Percentiles rank a stretch among this genome's conserved stretches.
These are phyloP conservation scores for Rhineura floridana DNA, from an alignment of 2,113 vertebrate genomes.

Conservation along the genomic window DNA sequence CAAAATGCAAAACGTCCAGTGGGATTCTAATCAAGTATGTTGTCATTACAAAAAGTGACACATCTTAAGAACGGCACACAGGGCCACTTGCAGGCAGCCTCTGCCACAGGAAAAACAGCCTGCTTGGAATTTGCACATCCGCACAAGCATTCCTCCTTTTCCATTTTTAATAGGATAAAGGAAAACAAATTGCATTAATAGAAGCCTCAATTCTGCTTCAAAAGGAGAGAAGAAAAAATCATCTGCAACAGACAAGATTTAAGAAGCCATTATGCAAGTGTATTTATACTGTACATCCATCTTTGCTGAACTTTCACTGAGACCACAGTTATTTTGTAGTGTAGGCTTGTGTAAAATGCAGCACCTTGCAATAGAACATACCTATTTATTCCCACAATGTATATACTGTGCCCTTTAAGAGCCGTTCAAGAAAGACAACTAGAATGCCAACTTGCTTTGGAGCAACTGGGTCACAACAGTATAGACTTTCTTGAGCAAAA, in stretches of 20 bases:
- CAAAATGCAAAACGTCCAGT: background rate
- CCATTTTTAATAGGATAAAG: accelerated
- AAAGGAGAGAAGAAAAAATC: background rate
- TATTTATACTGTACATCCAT: background rate
- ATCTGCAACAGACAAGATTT: background rate
- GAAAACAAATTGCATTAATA: background rate
- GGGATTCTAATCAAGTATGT: background rate
- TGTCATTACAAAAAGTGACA: background rate
- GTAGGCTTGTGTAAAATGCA: background rate
- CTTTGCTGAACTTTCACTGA: accelerated
- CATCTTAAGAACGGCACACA: accelerated
- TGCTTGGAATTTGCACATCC: constrained; percentile 1
- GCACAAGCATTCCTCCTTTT: constrained; percentile 14
- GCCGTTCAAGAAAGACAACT: accelerated
- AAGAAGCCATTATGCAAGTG: accelerated
- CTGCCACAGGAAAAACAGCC: background rate
- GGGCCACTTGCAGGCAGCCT: background rate
- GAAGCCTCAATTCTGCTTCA: background rate
- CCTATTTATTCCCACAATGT: accelerated
- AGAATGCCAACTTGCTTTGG: accelerated
- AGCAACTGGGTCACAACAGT: background rate
- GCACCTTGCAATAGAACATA: background rate
- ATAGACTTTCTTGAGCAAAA: background rate
- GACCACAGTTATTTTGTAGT: background rate
- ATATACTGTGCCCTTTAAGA: accelerated